phyloP scores from a whole-genome alignment of 2,888 invertebrate genomes.

The Helobdella robusta region DNA sequence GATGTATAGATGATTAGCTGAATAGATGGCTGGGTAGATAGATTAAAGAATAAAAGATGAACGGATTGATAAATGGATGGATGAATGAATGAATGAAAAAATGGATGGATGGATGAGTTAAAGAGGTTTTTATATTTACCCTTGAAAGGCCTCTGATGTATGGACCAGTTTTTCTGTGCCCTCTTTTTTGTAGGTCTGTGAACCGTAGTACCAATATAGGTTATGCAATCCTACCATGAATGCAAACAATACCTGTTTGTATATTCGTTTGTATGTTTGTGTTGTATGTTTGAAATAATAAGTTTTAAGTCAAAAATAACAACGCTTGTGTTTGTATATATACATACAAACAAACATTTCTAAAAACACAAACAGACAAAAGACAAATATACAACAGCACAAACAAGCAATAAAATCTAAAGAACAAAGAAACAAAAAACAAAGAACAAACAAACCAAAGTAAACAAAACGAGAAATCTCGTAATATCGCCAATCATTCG shows the following conservation, averaged over 20 bases:
- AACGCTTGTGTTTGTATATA: background rate
- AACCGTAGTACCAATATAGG: conserved; percentile 50
- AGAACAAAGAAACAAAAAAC: background rate
- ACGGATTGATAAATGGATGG: background rate
- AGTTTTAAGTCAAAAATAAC: background rate
- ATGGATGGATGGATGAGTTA: background rate
- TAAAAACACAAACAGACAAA: background rate
- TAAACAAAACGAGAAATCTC: conserved; percentile 49
- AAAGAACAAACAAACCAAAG: conserved; percentile 40
- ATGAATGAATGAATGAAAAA: background rate
- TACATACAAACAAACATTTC: background rate
- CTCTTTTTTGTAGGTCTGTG: conserved; percentile 42
- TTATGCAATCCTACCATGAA: conserved; percentile 51
- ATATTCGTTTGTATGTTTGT: background rate
- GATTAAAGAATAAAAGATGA: background rate
- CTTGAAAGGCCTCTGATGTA: conserved; percentile 48
- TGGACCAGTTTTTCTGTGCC: conserved; percentile 39
- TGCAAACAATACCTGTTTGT: conserved; percentile 41
- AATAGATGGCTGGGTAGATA: conserved; percentile 38
- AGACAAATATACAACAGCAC: background rate
- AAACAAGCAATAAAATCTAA: background rate
- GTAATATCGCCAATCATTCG: conserved; percentile 50
- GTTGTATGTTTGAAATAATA: background rate
- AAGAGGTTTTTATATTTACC: conserved; percentile 35
- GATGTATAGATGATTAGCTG: no score